These are phyloP conservation scores for Venustaconcha ellipsiformis DNA, from an alignment of 1,140 invertebrate genomes.

Conservation along the genomic window DNA sequence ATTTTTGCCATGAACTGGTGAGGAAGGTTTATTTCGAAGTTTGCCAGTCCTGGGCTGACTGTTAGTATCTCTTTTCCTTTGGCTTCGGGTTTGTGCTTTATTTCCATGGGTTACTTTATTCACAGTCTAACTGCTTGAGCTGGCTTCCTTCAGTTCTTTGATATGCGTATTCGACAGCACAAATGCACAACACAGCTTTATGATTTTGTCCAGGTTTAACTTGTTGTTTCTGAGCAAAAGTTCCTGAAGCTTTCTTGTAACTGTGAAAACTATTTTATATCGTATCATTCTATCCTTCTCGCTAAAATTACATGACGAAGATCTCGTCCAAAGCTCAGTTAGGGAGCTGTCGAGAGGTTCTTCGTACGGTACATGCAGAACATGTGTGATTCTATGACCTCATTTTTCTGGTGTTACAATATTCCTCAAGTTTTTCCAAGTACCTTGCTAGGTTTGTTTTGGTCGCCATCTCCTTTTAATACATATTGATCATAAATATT, in stretches of 20 bases:
- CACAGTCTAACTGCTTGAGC: too few relatives aligned
- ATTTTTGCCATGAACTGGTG: too few relatives aligned
- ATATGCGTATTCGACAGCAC: constrained; percentile 10
- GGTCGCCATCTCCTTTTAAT: too few relatives aligned
- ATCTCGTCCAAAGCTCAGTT: constrained; percentile 2
- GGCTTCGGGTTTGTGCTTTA: background rate
- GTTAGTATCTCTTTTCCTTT: background rate
- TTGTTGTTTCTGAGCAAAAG: background rate
- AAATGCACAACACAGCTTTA: constrained; percentile 6
- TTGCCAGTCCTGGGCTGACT: background rate
- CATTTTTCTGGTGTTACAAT: too few relatives aligned
- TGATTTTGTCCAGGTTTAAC: background rate
- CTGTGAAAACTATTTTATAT: constrained; percentile 9
- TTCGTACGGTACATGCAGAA: too few relatives aligned
- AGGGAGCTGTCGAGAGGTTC: constrained; percentile 5
- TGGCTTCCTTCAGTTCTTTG: background rate
- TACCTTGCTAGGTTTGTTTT: too few relatives aligned
- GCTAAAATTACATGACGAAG: constrained; percentile 5
- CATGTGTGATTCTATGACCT: too few relatives aligned
- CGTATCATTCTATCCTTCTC: constrained; percentile 13
- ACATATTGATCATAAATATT: too few relatives aligned
- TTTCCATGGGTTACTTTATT: background rate
- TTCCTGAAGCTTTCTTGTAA: constrained; percentile 10
- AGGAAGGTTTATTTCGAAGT: background rate
- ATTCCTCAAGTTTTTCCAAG: too few relatives aligned